These are phyloP conservation scores for Leptinotarsa haldemani DNA, from an alignment of 2,888 invertebrate species.

Conservation along the genomic window DNA sequence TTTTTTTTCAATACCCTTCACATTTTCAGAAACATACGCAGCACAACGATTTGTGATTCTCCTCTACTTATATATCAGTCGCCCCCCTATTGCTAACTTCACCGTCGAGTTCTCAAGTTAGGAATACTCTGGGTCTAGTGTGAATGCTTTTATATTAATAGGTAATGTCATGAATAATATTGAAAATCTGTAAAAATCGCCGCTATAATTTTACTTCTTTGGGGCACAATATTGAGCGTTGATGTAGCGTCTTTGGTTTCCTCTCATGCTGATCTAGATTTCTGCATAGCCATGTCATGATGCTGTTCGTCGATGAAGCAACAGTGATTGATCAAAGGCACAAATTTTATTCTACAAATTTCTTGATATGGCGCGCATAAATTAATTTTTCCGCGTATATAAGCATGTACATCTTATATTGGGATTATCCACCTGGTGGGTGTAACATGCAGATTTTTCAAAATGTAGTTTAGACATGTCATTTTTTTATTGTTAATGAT, in stretches of 20 bases:
- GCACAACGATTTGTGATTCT: constrained; percentile 38
- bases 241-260: constrained; percentile 41
- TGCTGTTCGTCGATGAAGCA: constrained; percentile 29
- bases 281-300: constrained; percentile 34
- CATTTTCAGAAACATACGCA: constrained; percentile 10
- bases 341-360: constrained; percentile 49
- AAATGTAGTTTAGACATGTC: constrained; percentile 62
- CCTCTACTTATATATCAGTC: constrained; percentile 48
- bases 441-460: constrained; percentile 53
- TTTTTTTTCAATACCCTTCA: not conserved
- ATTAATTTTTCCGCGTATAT: constrained; percentile 43
- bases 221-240: constrained; percentile 51
- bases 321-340: constrained; percentile 42
- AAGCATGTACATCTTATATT: constrained; percentile 44
- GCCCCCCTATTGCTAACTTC: constrained; percentile 44
- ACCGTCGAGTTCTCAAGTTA: constrained; percentile 43
- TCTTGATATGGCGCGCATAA: constrained; percentile 49
- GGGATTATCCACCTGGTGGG: constrained; percentile 43
- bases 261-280: constrained; percentile 43
- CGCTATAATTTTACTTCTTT: constrained; percentile 50
- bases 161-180: constrained; percentile 55
- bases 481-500: constrained; percentile 63
- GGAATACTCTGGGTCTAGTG: constrained; percentile 48
- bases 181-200: constrained; percentile 49
- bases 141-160: constrained; percentile 59